Conservation (phyloP, 2,888 invertebrate species). For the Microctonus hyperodae region DNA sequence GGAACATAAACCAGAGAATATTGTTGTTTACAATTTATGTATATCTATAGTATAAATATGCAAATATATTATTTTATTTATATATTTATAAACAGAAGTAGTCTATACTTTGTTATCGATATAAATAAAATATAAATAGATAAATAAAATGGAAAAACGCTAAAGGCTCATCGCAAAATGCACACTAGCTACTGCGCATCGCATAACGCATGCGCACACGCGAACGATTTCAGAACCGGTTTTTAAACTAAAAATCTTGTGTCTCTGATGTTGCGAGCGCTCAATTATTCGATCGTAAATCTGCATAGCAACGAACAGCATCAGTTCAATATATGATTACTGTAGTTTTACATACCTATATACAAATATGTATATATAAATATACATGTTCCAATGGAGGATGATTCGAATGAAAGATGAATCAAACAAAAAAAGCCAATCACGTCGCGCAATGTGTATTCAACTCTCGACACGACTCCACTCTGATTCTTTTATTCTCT, state of each 20-base stretch:
- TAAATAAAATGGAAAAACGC: conserved; percentile 8
- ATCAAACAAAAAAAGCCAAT: neutral
- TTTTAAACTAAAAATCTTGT: neutral
- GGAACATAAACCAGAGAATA: too few species aligned
- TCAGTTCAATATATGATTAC: too few species aligned
- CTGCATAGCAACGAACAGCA: conserved; percentile 40
- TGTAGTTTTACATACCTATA: too few species aligned
- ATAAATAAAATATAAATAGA: conserved; percentile 1
- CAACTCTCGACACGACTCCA: conserved; percentile 1
- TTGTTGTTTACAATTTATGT: too few species aligned
- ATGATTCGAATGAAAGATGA: neutral
- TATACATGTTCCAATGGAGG: neutral
- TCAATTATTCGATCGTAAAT: conserved; percentile 50
- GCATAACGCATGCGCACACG: conserved; percentile 5
- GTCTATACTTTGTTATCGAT: too few species aligned
- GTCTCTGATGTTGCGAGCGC: conserved; percentile 8
- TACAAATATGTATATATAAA: too few species aligned
- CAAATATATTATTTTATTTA: too few species aligned
- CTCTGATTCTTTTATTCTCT: neutral
- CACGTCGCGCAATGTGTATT: neutral
- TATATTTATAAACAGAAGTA: too few species aligned
- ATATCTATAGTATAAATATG: too few species aligned
- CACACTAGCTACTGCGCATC: conserved; percentile 14
- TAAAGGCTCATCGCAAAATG: neutral
- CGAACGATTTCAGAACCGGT: conserved; percentile 1